Base-by-base conservation (phyloP, 2,888 invertebrate species). In the Sesamia inferens region DNA sequence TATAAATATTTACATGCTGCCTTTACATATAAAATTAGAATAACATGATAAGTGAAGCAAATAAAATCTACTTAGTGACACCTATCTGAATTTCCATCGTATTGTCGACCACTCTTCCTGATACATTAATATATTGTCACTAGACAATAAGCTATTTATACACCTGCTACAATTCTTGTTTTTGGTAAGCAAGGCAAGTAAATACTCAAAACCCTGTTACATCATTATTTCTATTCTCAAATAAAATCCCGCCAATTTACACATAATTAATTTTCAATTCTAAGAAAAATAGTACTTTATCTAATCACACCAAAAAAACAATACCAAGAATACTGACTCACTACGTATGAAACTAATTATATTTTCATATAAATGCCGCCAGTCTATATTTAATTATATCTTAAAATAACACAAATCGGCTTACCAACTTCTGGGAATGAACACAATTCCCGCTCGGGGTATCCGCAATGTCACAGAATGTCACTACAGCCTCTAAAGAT, bases 331-430 rank as follows among this genome's bases (percentile, higher is more conserved):
- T 72, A 80, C 70, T 93, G 92, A 93, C 86, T 93, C 93, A 93
- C 76, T 76, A 78, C 82, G 92, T 92, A 93, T 92, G 91, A 90
- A 92, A 93, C 93, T 94, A 95, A 95, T 95, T 94, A 94, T 92
- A 90, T 93, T 94, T 94, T 93, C 93, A 93, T 93, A 92, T 93
- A 90, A 90, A 94, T 90, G 87, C 90, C 90, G 89, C 88, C 90
- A 75, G 92, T 91, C 95, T 96, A 96, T 93, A 95, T 95, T 94
- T 95, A 96, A 95, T 95, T 94, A 93, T 92, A 93, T 91, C 93
- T 92, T 90, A 94, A 95, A 95, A 95, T 95, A 96, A 94, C 93
- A 93, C 91, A 92, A 93, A 92, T 92, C 90, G 78, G 85, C 96
- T 94, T 92, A 96, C 96, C 95, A 92, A 88, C 88, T 92, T 92